A percentile compares a stretch with the other conserved stretches of the same genome.
phyloP scores from a whole-genome alignment of 2,797 vertebrate genomes.

The Sebastes itinus region DNA sequence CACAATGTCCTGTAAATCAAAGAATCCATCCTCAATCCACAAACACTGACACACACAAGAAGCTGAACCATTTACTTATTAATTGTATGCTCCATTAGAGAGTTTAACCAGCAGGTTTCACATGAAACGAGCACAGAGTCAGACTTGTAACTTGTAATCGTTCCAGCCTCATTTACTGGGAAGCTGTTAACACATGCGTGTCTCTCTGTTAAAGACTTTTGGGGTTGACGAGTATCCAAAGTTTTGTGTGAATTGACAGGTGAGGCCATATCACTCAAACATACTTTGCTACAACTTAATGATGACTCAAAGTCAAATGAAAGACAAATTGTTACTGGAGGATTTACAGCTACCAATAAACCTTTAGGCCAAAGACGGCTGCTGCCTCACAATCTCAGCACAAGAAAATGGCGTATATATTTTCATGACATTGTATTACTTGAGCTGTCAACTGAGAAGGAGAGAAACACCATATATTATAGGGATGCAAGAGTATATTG shows the following conservation, averaged over 20 bases:
- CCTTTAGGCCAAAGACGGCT: background rate
- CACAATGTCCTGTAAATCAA: background rate
- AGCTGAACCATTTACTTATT: background rate
- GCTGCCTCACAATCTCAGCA: background rate
- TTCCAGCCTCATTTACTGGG: background rate
- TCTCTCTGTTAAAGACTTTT: background rate
- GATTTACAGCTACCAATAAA: background rate
- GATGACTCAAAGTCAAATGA: background rate
- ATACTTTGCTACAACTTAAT: background rate
- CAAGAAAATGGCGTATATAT: background rate
- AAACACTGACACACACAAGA: background rate
- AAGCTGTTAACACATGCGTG: background rate
- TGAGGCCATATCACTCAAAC: background rate
- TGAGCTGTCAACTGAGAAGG: background rate
- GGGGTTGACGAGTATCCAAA: background rate
- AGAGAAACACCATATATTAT: background rate
- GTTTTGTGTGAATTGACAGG: background rate
- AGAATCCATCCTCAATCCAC: background rate
- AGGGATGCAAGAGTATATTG: fast-evolving
- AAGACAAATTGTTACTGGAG: background rate
- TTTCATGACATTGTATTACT: background rate
- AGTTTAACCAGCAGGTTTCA: background rate
- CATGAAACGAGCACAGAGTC: background rate
- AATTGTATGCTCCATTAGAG: background rate
- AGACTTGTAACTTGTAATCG: background rate